A percentile compares a stretch with the other conserved stretches of the same genome.
Evolutionary conservation across 2,888 invertebrate species (phyloP).

Genomic region (Eulithis testata): DNA sequence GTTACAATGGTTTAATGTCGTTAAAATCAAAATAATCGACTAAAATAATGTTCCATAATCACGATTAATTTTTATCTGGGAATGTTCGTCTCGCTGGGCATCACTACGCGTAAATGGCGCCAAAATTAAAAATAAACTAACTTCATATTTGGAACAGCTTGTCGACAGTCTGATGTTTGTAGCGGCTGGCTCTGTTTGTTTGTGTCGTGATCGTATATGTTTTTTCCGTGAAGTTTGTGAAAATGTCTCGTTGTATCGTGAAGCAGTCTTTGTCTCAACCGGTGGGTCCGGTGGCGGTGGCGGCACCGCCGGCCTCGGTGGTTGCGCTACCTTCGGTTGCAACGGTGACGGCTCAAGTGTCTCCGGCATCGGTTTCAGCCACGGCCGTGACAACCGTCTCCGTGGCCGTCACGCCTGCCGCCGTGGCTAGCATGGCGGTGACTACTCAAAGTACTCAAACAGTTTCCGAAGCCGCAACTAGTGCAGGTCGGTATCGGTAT

Average conservation of each 20-base stretch:
- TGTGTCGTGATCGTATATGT: constrained; percentile 51
- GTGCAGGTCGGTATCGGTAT: constrained; percentile 65
- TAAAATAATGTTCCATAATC: constrained; percentile 12
- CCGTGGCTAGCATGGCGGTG: constrained; percentile 33
- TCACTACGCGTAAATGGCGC: constrained; percentile 73
- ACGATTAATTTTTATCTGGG: constrained; percentile 49
- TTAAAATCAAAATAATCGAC: neutral
- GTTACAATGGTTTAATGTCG: neutral
- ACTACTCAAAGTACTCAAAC: constrained; percentile 50
- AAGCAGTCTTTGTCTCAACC: constrained; percentile 75
- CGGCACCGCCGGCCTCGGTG: constrained; percentile 42
- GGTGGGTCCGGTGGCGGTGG: constrained; percentile 44
- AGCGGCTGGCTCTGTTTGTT: constrained; percentile 52
- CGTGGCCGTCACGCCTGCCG: constrained; percentile 49
- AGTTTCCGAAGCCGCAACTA: constrained; percentile 50
- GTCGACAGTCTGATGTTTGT: constrained; percentile 80
- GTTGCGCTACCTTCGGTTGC: constrained; percentile 37
- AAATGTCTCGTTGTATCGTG: constrained; percentile 80
- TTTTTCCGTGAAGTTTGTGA: constrained; percentile 48
- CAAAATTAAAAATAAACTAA: constrained; percentile 83
- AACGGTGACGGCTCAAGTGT: constrained; percentile 45
- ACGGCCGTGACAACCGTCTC: constrained; percentile 52
- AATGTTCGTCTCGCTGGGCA: constrained; percentile 64
- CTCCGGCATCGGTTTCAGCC: constrained; percentile 38
- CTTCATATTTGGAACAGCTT: constrained; percentile 78